These are phyloP conservation scores for Orthochromis indermauri DNA, from an alignment of 2,113 vertebrate genomes.

Conservation along the genomic window DNA sequence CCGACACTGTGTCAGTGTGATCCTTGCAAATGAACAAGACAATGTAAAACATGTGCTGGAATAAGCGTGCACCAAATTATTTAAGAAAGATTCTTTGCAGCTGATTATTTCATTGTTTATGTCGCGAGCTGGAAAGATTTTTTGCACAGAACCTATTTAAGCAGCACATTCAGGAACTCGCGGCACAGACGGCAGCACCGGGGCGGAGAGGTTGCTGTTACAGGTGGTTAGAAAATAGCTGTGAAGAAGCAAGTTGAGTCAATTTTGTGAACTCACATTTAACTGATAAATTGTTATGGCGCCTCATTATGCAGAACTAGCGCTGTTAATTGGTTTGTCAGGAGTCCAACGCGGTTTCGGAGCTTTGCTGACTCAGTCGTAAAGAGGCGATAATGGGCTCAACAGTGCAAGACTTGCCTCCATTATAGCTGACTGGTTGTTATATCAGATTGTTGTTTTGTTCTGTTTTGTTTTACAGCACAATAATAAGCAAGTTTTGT, in stretches of 20 bases:
- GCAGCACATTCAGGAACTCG: not conserved
- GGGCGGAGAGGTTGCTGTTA: not conserved
- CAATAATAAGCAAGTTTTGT: not conserved
- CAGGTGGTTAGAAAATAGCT: not conserved
- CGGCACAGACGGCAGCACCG: not conserved
- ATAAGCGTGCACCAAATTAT: conserved; percentile 21
- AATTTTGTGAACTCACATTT: conserved; percentile 16
- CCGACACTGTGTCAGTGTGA: conserved; percentile 30
- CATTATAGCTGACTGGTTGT: conserved; percentile 11
- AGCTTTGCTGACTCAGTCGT: conserved; percentile 44
- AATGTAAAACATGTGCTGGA: conserved; percentile 38
- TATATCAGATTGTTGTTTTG: conserved; percentile 3
- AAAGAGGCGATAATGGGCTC: conserved; percentile 36
- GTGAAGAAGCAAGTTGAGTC: not conserved
- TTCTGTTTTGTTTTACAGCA: conserved; percentile 5
- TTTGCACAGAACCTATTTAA: not conserved
- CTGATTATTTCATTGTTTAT: conserved; percentile 3
- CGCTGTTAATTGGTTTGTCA: conserved; percentile 48
- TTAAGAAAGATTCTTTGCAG: conserved; percentile 13
- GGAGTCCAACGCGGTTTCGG: conserved; percentile 16
- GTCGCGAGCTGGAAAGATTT: not conserved
- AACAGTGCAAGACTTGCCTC: conserved; percentile 2
- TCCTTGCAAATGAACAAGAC: conserved; percentile 16
- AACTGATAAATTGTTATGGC: conserved; percentile 31
- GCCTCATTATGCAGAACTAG: conserved; percentile 29